These are phyloP conservation scores for Coendou prehensilis DNA, from an alignment of 2,797 vertebrate species.

Conservation along the genomic window DNA sequence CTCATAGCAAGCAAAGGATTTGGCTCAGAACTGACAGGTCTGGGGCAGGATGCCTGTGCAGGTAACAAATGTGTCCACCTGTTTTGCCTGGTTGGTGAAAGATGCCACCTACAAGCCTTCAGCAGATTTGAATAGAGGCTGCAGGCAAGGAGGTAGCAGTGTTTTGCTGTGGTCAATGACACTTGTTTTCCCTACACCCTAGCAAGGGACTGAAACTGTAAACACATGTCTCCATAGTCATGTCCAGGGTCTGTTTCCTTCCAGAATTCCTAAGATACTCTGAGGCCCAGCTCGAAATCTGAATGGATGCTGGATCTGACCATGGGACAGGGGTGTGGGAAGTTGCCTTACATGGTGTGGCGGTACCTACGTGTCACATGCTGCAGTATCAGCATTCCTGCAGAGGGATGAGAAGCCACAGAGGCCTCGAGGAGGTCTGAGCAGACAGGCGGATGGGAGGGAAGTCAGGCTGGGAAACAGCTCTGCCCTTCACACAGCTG, in stretches of 20 bases:
- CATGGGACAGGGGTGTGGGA: background rate
- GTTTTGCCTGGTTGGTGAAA: background rate
- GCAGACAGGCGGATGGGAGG: background rate
- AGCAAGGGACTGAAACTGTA: conserved; percentile 59
- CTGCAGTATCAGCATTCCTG: background rate
- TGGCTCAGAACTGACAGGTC: background rate
- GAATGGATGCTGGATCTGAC: background rate
- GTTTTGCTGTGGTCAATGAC: background rate
- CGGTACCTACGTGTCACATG: fast-evolving
- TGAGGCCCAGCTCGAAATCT: background rate
- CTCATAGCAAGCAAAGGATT: background rate
- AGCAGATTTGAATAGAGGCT: background rate
- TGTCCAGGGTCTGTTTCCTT: background rate
- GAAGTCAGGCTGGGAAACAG: background rate
- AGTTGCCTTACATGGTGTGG: background rate
- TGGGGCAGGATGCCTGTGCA: background rate
- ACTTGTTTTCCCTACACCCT: conserved; percentile 23
- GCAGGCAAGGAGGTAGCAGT: background rate
- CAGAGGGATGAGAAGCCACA: background rate
- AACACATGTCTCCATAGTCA: conserved; percentile 58
- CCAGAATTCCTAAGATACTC: conserved; percentile 24
- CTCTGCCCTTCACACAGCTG: background rate
- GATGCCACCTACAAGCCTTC: background rate
- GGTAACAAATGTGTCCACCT: conserved; percentile 19
- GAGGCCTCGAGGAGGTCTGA: background rate